Conservation (phyloP, 2,888 invertebrate genomes). For the Apotomis turbidana region DNA sequence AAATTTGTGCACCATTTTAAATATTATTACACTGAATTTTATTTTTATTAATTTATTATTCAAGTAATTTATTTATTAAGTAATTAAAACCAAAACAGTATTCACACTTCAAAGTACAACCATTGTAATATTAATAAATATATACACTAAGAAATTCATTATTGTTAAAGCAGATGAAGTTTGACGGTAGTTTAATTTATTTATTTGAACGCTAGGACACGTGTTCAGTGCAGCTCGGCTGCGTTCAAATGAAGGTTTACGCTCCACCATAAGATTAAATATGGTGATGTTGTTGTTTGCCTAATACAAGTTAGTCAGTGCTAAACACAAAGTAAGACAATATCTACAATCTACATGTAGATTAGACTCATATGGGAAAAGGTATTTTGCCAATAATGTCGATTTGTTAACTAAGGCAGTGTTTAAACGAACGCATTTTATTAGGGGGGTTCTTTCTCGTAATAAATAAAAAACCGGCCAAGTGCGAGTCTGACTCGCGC, state of each 20-base stretch:
- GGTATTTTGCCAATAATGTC: too few relatives aligned
- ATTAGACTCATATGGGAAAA: too few relatives aligned
- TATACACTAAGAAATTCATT: background rate
- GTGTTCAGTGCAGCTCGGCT: constrained; percentile 19
- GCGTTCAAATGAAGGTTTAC: constrained; percentile 26
- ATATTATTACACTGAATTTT: constrained; percentile 25
- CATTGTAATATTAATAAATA: background rate
- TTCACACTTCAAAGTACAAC: constrained; percentile 1
- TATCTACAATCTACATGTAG: too few relatives aligned
- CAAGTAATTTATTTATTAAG: too few relatives aligned
- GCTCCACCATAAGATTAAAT: constrained; percentile 33
- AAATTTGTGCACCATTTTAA: constrained; percentile 66
- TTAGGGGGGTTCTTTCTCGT: too few relatives aligned
- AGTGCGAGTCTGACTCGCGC: too few relatives aligned
- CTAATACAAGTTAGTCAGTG: constrained; percentile 12
- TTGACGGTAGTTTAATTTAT: constrained; percentile 24
- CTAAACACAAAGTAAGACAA: constrained; percentile 1
- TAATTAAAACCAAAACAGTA: background rate
- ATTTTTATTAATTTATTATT: background rate
- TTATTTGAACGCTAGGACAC: constrained; percentile 24
- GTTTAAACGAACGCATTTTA: too few relatives aligned
- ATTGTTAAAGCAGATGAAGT: background rate
- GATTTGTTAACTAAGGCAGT: too few relatives aligned
- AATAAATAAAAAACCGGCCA: too few relatives aligned
- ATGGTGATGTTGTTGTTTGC: constrained; percentile 17